phyloP scores from a whole-genome alignment of 2,113 vertebrate genomes.

The Siniperca knerii region DNA sequence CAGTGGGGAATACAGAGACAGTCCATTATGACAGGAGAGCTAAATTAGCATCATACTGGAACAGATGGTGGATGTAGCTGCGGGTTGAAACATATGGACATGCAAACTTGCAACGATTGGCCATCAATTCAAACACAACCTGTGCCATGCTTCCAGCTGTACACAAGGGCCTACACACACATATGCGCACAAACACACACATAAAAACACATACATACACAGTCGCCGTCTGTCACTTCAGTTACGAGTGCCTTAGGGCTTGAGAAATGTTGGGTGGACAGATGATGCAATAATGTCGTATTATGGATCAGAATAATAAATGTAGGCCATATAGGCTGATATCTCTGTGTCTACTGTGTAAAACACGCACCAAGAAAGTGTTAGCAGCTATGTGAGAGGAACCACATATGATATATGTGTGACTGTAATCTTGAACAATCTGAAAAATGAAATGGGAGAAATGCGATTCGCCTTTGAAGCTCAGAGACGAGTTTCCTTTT shows the following conservation, averaged over 20 bases:
- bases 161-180: slow-evolving; percentile 35
- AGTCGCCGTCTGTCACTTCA: slow-evolving; percentile 70
- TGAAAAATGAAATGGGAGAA: slow-evolving; percentile 50
- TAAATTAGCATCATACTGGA: slow-evolving; percentile 73
- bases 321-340: slow-evolving; percentile 59
- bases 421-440: slow-evolving; percentile 59
- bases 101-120: slow-evolving; percentile 66
- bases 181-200: not conserved
- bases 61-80: slow-evolving; percentile 79
- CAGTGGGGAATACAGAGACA: slow-evolving; percentile 67
- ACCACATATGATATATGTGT: slow-evolving; percentile 39
- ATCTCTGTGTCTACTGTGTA: slow-evolving; percentile 44
- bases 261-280: slow-evolving; percentile 71
- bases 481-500: slow-evolving; percentile 29
- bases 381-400: slow-evolving; percentile 34
- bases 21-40: slow-evolving; percentile 68
- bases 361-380: slow-evolving; percentile 31
- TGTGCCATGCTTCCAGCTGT: slow-evolving; percentile 49
- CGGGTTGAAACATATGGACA: slow-evolving; percentile 79
- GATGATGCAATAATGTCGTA: slow-evolving; percentile 78
- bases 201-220: slow-evolving; percentile 26
- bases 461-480: slow-evolving; percentile 48
- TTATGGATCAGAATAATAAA: slow-evolving; percentile 73
- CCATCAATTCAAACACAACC: slow-evolving; percentile 77
- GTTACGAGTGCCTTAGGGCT: slow-evolving; percentile 71